These are phyloP conservation scores for Egretta garzetta DNA, from an alignment of 2,113 vertebrate species.

Conservation along the genomic window DNA sequence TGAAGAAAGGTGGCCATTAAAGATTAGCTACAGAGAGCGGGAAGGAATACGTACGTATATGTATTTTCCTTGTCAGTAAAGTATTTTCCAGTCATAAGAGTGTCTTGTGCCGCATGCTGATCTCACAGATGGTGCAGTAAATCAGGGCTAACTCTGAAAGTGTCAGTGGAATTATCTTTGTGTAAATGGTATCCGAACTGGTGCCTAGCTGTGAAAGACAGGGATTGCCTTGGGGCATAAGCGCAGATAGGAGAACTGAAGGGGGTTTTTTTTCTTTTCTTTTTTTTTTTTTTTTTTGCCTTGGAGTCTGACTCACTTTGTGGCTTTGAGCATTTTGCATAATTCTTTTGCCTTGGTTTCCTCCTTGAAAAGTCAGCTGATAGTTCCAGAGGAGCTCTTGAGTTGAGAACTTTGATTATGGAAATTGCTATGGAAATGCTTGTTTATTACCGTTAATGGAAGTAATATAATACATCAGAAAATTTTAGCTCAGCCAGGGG, in stretches of 20 bases:
- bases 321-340: constrained; percentile 35
- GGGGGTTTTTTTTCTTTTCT: too few species aligned
- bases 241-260: background rate
- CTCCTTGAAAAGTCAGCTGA: constrained; percentile 16
- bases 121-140: constrained; percentile 51
- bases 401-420: constrained; percentile 34
- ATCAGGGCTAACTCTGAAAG: constrained; percentile 54
- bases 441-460: constrained; percentile 8
- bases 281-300: background rate
- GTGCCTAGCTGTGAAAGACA: constrained; percentile 33
- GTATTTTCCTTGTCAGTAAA: constrained; percentile 28
- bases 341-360: constrained; percentile 51
- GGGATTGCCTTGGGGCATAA: background rate
- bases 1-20: background rate
- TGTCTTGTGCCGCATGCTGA: constrained; percentile 14
- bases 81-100: constrained; percentile 50
- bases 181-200: constrained; percentile 6
- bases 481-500: background rate
- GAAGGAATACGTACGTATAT: background rate
- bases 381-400: background rate
- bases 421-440: constrained; percentile 22
- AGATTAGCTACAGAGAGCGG: background rate
- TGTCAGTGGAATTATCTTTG: constrained; percentile 20
- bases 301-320: background rate
- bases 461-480: background rate